A percentile compares a stretch with the other conserved stretches of the same genome.
These are phyloP conservation scores for Neodiprion fabricii DNA, from an alignment of 1,140 invertebrate species.

Conservation along the genomic window DNA sequence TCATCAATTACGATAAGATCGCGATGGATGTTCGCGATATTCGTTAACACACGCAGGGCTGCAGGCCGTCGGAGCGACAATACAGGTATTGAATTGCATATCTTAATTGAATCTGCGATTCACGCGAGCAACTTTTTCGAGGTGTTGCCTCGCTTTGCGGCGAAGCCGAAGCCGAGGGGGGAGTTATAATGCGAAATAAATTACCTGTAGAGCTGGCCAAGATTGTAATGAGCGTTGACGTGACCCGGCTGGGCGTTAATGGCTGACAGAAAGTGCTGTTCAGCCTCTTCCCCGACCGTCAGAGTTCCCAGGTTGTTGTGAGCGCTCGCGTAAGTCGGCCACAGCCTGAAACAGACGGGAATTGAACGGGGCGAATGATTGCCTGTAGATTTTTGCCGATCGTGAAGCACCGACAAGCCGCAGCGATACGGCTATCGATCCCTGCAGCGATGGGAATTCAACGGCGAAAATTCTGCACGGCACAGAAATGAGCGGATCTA, in stretches of 20 bases:
- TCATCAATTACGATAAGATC: too few relatives aligned
- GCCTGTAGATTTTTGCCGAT: neutral
- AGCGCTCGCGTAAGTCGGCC: conserved; percentile 86
- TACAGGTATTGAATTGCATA: too few relatives aligned
- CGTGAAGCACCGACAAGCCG: neutral
- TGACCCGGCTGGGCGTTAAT: conserved; percentile 78
- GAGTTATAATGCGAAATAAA: conserved; percentile 30
- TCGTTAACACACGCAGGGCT: too few relatives aligned
- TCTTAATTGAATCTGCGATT: too few relatives aligned
- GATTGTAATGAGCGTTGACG: conserved; percentile 85
- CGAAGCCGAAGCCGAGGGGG: too few relatives aligned
- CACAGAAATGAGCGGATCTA: neutral
- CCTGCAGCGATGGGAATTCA: neutral
- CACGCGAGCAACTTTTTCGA: too few relatives aligned
- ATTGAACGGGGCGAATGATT: neutral
- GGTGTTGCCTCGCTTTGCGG: too few relatives aligned
- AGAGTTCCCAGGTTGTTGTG: conserved; percentile 89
- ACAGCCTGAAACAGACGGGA: conserved; percentile 68
- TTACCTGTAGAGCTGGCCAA: conserved; percentile 84
- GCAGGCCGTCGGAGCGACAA: too few relatives aligned
- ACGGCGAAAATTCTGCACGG: neutral
- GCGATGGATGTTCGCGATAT: too few relatives aligned
- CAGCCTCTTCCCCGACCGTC: conserved; percentile 73
- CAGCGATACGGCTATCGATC: neutral
- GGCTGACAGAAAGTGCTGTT: conserved; percentile 78